A percentile compares a stretch with the other conserved stretches of the same genome.
Evolutionary conservation across 2,888 invertebrate species (phyloP).

Genomic region (Caenorhabditis imperialis): DNA sequence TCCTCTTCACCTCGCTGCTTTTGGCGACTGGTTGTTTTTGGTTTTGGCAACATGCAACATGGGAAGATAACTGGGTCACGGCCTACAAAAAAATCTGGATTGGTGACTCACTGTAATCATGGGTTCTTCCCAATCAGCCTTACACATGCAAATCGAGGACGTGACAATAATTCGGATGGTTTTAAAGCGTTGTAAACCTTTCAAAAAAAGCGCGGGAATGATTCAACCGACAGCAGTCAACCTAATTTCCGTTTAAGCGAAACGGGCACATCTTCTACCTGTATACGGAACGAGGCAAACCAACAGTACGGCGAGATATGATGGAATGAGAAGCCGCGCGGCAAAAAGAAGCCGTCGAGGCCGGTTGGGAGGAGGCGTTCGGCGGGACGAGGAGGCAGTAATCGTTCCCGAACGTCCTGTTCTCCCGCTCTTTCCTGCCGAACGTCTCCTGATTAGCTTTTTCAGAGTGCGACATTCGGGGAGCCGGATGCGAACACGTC

Average conservation of each 20-base stretch:
- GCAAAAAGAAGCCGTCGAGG: too few relatives aligned
- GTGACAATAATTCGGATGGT: neutral
- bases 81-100: neutral
- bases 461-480: constrained; percentile 29
- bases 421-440: too few relatives aligned
- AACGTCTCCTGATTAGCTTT: constrained; percentile 1
- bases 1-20: constrained; percentile 19
- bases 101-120: too few relatives aligned
- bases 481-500: constrained; percentile 25
- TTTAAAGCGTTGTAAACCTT: neutral
- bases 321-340: too few relatives aligned
- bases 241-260: constrained; percentile 8
- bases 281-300: too few relatives aligned
- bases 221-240: constrained; percentile 3
- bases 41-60: neutral
- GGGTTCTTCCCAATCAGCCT: too few relatives aligned
- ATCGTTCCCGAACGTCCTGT: too few relatives aligned
- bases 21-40: constrained; percentile 36
- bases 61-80: constrained; percentile 1
- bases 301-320: too few relatives aligned
- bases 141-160: neutral
- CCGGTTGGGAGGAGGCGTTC: too few relatives aligned
- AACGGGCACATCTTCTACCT: neutral
- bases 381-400: too few relatives aligned
- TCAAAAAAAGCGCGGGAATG: neutral